Percentiles rank a stretch among this genome's conserved stretches.
Conservation (phyloP, 1,140 invertebrate genomes). For the Contarinia nasturtii region DNA sequence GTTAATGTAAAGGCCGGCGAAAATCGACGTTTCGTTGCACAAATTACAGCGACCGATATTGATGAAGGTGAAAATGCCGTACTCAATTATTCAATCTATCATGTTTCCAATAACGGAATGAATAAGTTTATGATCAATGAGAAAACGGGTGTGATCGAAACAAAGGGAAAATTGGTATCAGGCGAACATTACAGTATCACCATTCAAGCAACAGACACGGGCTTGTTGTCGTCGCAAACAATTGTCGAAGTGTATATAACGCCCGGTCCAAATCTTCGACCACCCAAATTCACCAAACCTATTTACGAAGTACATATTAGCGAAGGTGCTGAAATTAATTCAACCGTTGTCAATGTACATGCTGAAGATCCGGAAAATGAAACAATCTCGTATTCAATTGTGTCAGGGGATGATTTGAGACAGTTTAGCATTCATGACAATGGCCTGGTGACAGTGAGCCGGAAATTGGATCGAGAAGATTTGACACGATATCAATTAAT, state of each 20-base stretch:
- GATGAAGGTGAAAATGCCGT: conserved; percentile 68
- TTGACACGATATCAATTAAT: conserved; percentile 67
- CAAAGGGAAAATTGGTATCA: conserved; percentile 55
- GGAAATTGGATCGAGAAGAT: conserved; percentile 69
- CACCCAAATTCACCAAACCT: conserved; percentile 58
- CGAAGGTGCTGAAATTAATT: conserved; percentile 69
- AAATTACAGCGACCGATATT: conserved; percentile 65
- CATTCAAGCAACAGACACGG: conserved; percentile 54
- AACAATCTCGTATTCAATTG: conserved; percentile 63
- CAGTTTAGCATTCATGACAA: conserved; percentile 68
- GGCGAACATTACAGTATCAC: conserved; percentile 80
- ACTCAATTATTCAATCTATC: conserved; percentile 66
- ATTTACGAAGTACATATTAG: conserved; percentile 73
- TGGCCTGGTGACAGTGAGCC: conserved; percentile 64
- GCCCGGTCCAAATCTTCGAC: conserved; percentile 66
- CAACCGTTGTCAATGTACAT: conserved; percentile 56
- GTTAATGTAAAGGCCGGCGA: conserved; percentile 66
- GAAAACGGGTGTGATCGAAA: conserved; percentile 54
- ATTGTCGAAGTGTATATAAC: conserved; percentile 66
- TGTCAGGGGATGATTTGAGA: conserved; percentile 65
- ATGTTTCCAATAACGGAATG: conserved; percentile 74
- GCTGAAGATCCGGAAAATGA: conserved; percentile 78
- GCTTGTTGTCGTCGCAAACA: conserved; percentile 52
- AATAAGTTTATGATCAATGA: conserved; percentile 71
- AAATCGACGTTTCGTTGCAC: conserved; percentile 49